A percentile compares a stretch with the other conserved stretches of the same genome.
These are phyloP conservation scores for Drosophila parabipectinata DNA, from an alignment of 1,140 invertebrate species.

Conservation along the genomic window DNA sequence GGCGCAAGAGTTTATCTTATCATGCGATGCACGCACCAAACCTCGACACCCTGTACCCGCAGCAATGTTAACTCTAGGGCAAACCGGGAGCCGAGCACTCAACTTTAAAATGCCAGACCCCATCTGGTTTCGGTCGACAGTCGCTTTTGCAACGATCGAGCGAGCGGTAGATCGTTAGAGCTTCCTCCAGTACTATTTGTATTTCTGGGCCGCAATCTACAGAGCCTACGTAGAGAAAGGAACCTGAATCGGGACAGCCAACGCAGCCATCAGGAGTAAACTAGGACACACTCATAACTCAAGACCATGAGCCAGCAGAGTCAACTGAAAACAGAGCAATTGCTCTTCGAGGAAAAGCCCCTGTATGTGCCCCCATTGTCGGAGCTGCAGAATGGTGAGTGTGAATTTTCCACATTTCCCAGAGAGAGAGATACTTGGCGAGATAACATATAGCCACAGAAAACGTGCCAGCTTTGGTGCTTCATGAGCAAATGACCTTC, in stretches of 20 bases:
- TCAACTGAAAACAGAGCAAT: conserved; percentile 61
- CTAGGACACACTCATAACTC: conserved; percentile 37
- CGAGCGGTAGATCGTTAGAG: conserved; percentile 40
- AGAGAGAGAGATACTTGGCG: conserved; percentile 1
- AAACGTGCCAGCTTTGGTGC: conserved; percentile 25
- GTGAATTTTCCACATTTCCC: conserved; percentile 11
- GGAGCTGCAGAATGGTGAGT: conserved; percentile 85
- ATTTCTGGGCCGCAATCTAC: not conserved
- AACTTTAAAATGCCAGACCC: conserved; percentile 49
- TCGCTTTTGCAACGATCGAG: conserved; percentile 65
- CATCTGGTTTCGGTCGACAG: conserved; percentile 34
- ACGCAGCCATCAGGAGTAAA: conserved; percentile 13
- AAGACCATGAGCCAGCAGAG: conserved; percentile 58
- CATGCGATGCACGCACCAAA: conserved; percentile 8
- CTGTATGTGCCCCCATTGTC: conserved; percentile 84
- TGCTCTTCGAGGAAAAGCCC: conserved; percentile 83
- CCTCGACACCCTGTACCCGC: conserved; percentile 59
- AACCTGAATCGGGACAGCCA: conserved; percentile 12
- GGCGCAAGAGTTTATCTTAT: conserved; percentile 71
- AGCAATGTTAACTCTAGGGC: conserved; percentile 78
- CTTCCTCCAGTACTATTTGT: not conserved
- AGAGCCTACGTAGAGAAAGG: conserved; percentile 8
- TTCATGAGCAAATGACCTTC: conserved; percentile 66
- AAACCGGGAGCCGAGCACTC: conserved; percentile 22
- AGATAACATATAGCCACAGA: conserved; percentile 2